Evolutionary conservation across 1,140 invertebrate species (phyloP).

Genomic region (Alviniconcha marisindica): DNA sequence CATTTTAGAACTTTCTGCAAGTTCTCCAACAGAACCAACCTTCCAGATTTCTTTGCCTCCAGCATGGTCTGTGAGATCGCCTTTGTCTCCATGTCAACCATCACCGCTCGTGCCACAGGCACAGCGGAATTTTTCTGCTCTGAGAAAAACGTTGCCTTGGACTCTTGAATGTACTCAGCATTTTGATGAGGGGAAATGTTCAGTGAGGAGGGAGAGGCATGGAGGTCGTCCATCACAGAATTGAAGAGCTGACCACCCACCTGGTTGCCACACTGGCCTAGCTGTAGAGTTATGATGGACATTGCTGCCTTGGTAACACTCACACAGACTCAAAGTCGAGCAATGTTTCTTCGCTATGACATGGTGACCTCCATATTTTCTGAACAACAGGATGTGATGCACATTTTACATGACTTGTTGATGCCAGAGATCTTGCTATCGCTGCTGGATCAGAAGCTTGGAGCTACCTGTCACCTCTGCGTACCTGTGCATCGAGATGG

Average conservation of each 20-base stretch:
- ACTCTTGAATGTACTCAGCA: slow-evolving; percentile 44
- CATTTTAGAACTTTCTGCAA: no score
- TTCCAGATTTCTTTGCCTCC: slow-evolving; percentile 63
- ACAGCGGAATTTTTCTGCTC: slow-evolving; percentile 46
- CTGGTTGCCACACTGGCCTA: slow-evolving; percentile 78
- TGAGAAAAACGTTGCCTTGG: slow-evolving; percentile 53
- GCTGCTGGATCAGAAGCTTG: no score
- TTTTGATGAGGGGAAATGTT: slow-evolving; percentile 36
- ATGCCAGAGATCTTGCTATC: no score
- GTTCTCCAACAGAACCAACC: no score
- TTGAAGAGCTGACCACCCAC: slow-evolving; percentile 75
- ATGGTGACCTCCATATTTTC: no score
- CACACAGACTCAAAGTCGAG: neutral
- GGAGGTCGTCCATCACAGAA: slow-evolving; percentile 70
- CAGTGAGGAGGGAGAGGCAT: slow-evolving; percentile 51
- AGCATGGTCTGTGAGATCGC: slow-evolving; percentile 73
- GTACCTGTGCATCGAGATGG: no score
- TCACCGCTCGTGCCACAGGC: slow-evolving; percentile 71
- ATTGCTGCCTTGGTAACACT: slow-evolving; percentile 47
- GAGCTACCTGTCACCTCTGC: no score
- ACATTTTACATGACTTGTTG: no score
- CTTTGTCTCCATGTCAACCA: slow-evolving; percentile 78
- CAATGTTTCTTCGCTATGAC: no score
- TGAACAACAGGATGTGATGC: no score
- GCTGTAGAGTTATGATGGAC: slow-evolving; percentile 76